phyloP scores from a whole-genome alignment of 2,797 vertebrate genomes.

The Lindbergichthys nudifrons region DNA sequence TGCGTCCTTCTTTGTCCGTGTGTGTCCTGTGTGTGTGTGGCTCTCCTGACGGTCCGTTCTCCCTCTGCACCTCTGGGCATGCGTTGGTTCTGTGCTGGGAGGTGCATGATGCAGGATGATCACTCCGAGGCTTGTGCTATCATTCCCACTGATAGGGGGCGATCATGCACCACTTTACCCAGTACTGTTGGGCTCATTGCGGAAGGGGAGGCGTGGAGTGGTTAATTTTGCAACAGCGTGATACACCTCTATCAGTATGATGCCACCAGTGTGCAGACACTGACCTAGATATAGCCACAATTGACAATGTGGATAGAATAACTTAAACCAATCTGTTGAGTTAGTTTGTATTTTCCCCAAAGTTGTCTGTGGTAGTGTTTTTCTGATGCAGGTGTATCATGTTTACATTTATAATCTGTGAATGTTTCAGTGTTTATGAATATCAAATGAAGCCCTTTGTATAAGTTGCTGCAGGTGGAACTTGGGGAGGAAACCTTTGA shows the following conservation, averaged over 20 bases:
- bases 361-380: conserved; percentile 29
- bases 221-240: conserved; percentile 55
- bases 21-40: conserved; percentile 69
- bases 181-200: conserved; percentile 74
- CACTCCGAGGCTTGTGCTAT: conserved; percentile 63
- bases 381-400: conserved; percentile 72
- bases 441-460: conserved; percentile 23
- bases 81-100: conserved; percentile 67
- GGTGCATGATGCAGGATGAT: conserved; percentile 76
- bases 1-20: conserved; percentile 51
- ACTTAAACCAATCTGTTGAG: not conserved
- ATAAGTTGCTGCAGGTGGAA: conserved; percentile 38
- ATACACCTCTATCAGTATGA: conserved; percentile 67
- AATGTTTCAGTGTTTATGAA: conserved; percentile 49
- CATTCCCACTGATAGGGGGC: conserved; percentile 69
- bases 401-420: conserved; percentile 38
- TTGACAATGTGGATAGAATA: not conserved
- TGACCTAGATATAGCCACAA: conserved; percentile 1
- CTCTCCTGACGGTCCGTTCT: conserved; percentile 64
- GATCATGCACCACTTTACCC: conserved; percentile 74
- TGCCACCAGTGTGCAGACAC: conserved; percentile 1
- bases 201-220: conserved; percentile 46
- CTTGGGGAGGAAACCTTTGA: conserved; percentile 24
- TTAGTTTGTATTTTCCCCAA: not conserved
- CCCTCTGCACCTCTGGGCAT: conserved; percentile 75